phyloP scores from a whole-genome alignment of 2,113 vertebrate genomes.

The Nothobranchius furzeri region DNA sequence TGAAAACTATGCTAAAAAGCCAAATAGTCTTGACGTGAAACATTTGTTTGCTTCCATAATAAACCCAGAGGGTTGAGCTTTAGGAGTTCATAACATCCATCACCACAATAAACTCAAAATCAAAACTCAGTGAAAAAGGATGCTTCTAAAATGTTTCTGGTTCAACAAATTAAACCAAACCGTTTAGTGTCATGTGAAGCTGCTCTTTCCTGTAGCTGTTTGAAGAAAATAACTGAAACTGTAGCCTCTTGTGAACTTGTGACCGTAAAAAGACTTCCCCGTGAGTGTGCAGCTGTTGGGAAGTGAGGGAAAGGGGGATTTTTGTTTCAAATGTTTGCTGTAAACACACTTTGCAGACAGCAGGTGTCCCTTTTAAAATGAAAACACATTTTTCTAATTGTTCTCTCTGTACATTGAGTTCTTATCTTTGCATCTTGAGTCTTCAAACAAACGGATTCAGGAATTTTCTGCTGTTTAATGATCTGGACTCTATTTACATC shows the following conservation, averaged over 20 bases:
- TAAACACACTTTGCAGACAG: not conserved
- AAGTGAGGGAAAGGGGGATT: slow-evolving; percentile 1
- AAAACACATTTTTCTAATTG: not conserved
- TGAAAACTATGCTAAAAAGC: no score
- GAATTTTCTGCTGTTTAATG: not conserved
- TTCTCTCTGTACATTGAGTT: no score
- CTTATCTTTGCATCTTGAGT: not conserved
- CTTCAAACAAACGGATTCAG: no score
- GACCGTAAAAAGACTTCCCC: slow-evolving; percentile 4
- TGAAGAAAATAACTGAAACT: no score
- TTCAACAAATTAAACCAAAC: no score
- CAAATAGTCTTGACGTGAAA: not conserved
- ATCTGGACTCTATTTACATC: not conserved
- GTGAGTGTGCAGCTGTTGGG: slow-evolving; percentile 7
- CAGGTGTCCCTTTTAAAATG: not conserved
- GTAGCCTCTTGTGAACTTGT: not conserved
- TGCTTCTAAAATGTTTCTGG: not conserved
- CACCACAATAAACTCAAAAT: no score
- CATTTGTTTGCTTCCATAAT: not conserved
- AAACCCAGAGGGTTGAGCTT: no score
- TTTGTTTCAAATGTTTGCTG: not conserved
- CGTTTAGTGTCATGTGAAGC: not conserved
- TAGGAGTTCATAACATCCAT: no score
- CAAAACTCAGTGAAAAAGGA: no score
- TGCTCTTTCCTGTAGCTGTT: not conserved